phyloP scores from a whole-genome alignment of 2,888 invertebrate species.

The Nephrotoma appendiculata region DNA sequence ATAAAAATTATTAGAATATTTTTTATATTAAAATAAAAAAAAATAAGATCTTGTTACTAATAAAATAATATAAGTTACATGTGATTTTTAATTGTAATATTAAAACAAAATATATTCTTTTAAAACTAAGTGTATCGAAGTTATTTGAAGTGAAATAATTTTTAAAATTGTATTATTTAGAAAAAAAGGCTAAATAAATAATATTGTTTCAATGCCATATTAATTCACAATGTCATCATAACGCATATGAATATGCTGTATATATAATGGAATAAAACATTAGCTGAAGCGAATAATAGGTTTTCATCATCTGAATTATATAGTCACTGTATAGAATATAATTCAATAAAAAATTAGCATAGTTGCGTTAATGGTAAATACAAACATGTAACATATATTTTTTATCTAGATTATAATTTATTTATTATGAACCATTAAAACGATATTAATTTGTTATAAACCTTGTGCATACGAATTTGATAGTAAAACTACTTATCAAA shows the following conservation, averaged over 20 bases:
- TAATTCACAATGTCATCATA: constrained; percentile 4
- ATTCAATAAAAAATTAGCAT: neutral
- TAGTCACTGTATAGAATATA: neutral
- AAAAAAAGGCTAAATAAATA: neutral
- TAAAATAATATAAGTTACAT: neutral
- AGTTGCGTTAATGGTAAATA: neutral
- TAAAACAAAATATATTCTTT: neutral
- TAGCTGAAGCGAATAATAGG: neutral
- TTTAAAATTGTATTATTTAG: neutral
- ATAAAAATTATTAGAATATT: neutral
- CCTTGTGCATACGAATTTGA: neutral
- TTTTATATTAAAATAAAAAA: neutral
- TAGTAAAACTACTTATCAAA: neutral
- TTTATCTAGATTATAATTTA: neutral
- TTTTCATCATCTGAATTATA: neutral
- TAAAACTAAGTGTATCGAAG: neutral
- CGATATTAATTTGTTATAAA: neutral
- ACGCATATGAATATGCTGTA: neutral
- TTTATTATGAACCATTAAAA: neutral
- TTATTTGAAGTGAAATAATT: neutral
- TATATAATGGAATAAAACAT: neutral
- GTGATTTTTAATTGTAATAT: neutral
- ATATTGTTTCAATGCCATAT: neutral
- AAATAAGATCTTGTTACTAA: neutral
- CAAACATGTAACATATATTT: neutral